phyloP scores from a whole-genome alignment of 1,140 invertebrate genomes.

The Camponotus floridanus region DNA sequence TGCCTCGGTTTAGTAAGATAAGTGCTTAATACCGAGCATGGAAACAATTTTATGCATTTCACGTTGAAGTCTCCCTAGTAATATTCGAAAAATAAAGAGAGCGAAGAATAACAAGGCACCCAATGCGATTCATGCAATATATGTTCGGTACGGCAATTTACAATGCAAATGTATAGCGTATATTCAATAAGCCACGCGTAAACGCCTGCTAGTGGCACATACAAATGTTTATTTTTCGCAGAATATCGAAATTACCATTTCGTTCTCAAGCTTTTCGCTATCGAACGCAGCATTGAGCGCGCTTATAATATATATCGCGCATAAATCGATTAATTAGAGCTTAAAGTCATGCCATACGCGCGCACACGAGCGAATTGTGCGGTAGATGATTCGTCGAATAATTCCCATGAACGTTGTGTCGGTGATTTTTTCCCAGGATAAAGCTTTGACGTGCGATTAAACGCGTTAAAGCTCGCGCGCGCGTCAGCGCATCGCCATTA shows the following conservation, averaged over 20 bases:
- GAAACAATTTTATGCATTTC: neutral
- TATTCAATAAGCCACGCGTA: constrained; percentile 58
- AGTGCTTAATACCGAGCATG: constrained; percentile 22
- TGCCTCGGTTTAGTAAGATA: neutral
- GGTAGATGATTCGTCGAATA: neutral
- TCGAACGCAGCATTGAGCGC: too few species aligned
- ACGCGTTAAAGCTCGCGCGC: constrained; percentile 50
- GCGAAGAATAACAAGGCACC: neutral
- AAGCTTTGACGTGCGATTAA: constrained; percentile 48
- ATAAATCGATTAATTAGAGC: constrained; percentile 61
- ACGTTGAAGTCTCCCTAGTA: neutral
- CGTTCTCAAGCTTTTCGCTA: neutral
- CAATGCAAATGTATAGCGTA: constrained; percentile 65
- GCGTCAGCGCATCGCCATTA: constrained; percentile 31
- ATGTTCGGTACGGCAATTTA: constrained; percentile 65
- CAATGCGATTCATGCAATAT: constrained; percentile 1
- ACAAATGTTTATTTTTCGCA: constrained; percentile 66
- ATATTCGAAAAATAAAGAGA: constrained; percentile 27
- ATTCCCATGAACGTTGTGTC: neutral
- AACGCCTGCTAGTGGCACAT: constrained; percentile 69
- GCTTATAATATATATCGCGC: neutral
- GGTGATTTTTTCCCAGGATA: constrained; percentile 10
- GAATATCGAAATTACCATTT: constrained; percentile 54
- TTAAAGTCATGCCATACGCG: constrained; percentile 24
- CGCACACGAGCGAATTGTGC: neutral